These are phyloP conservation scores for Parazoanthus darwini DNA, from an alignment of 92 coral and sea anemone species.

Conservation along the genomic window DNA sequence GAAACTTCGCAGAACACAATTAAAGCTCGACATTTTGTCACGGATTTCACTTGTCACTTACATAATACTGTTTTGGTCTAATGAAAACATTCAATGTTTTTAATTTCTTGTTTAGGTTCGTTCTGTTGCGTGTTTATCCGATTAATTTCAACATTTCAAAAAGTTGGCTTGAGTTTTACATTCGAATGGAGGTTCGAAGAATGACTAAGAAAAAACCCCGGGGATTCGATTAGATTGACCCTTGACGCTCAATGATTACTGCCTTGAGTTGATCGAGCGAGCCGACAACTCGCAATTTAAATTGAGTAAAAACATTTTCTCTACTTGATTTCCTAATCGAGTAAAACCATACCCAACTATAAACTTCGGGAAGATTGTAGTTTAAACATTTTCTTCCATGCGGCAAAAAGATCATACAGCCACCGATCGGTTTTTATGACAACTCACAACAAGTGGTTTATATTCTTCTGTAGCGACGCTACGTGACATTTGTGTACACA, in stretches of 20 bases:
- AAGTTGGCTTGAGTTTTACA: not conserved
- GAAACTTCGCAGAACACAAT: not conserved
- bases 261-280: not conserved
- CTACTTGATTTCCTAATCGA: not conserved
- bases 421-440: not conserved
- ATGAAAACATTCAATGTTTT: not conserved
- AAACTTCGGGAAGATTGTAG: not conserved
- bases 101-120: not conserved
- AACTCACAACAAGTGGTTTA: not conserved
- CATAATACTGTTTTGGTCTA: not conserved
- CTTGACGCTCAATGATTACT: not conserved
- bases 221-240: conserved; percentile 12
- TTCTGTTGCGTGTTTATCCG: not conserved
- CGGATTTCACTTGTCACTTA: not conserved
- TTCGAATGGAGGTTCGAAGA: not conserved
- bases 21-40: not conserved
- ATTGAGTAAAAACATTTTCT: not conserved
- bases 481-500: not conserved
- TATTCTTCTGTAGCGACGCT: not conserved
- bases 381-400: not conserved
- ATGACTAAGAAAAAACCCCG: not conserved
- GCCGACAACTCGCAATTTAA: not conserved
- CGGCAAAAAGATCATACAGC: not conserved
- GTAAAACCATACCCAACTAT: no score
- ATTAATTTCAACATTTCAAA: not conserved